Conservation (phyloP, 2,888 invertebrate genomes). For the Leptodirus hochenwartii region DNA sequence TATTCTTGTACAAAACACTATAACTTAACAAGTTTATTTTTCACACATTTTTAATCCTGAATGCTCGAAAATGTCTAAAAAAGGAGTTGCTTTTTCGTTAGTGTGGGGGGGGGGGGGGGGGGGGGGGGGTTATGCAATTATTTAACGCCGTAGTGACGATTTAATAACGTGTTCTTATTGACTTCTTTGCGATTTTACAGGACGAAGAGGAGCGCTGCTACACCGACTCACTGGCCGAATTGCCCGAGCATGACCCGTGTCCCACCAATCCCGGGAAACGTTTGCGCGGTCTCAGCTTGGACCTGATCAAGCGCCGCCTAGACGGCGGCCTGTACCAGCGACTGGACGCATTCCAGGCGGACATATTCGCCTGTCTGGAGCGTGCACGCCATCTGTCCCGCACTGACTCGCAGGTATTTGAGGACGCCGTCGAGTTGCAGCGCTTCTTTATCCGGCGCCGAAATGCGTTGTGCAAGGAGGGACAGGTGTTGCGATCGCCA, state of each 20-base stretch:
- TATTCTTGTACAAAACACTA: too few species aligned
- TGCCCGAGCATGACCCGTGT: slow-evolving; percentile 81
- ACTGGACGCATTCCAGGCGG: slow-evolving; percentile 90
- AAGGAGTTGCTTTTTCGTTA: too few species aligned
- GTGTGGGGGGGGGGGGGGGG: too few species aligned
- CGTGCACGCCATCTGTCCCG: slow-evolving; percentile 72
- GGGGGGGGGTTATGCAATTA: too few species aligned
- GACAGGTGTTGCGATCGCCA: slow-evolving; percentile 66
- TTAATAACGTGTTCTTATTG: too few species aligned
- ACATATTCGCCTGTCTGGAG: slow-evolving; percentile 86
- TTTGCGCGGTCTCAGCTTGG: slow-evolving; percentile 78
- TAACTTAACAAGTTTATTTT: too few species aligned
- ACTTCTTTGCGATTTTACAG: too few species aligned
- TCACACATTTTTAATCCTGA: too few species aligned
- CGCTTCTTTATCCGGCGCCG: slow-evolving; percentile 70
- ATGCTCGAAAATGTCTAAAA: too few species aligned
- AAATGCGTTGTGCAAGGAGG: slow-evolving; percentile 52
- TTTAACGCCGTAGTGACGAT: too few species aligned
- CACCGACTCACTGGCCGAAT: slow-evolving; percentile 87
- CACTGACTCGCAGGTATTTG: slow-evolving; percentile 88
- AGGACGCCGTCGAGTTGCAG: slow-evolving; percentile 88
- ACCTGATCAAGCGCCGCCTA: slow-evolving; percentile 80
- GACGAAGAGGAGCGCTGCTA: slow-evolving; percentile 94
- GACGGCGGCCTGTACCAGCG: slow-evolving; percentile 86
- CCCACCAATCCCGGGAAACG: too few species aligned